A percentile compares a stretch with the other conserved stretches of the same genome.
Conservation (phyloP, 2,113 vertebrate genomes). For the Psilopsiagon aurifrons region DNA sequence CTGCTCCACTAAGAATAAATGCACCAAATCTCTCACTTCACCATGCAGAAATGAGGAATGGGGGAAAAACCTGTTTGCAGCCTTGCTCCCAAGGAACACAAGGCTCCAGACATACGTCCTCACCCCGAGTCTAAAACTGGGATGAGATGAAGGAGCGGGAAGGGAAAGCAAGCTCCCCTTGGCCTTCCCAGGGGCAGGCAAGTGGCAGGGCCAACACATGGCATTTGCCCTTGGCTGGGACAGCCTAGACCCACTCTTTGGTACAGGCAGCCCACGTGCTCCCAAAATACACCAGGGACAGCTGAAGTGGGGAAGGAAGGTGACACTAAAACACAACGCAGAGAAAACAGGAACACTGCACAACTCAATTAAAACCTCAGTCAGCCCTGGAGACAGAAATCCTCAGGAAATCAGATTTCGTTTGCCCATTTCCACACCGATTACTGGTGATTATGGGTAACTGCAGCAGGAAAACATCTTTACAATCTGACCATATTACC, state of each 20-base stretch:
- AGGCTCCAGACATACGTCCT: background rate
- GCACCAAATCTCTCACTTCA: background rate
- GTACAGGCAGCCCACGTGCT: background rate
- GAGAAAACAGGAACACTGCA: background rate
- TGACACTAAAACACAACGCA: background rate
- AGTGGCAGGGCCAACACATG: background rate
- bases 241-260: background rate
- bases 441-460: background rate
- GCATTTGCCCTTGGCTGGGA: background rate
- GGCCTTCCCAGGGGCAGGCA: background rate
- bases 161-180: background rate
- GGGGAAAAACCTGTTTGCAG: background rate
- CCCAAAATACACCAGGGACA: background rate
- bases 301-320: background rate
- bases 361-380: background rate
- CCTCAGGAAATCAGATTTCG: background rate
- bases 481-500: background rate
- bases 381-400: background rate
- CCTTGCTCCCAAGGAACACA: background rate
- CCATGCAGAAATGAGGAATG: rapidly evolving
- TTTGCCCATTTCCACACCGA: background rate
- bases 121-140: background rate
- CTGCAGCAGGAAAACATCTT: background rate
- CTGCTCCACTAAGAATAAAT: background rate
- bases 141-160: background rate